Evolutionary conservation across 1,140 invertebrate genomes (phyloP), one percentile per base, ranked within the genome.

Genomic region (Babylonia areolata): DNA sequence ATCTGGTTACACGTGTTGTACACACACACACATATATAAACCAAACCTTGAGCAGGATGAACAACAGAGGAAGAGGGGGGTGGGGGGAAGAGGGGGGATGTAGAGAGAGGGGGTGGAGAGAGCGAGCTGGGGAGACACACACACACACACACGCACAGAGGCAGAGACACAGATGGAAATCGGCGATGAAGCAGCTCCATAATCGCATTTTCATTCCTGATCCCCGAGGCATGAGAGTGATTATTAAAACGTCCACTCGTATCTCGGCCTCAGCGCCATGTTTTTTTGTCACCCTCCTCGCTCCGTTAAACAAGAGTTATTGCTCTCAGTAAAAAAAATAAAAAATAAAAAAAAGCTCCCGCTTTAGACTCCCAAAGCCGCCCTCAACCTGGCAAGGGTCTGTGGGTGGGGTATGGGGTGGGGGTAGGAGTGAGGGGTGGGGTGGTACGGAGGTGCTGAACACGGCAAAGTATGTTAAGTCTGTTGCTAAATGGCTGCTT

Each of bases 241-340:
- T 73, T 73, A 73, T 73, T 73, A 73, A 73, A 28, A 73, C 31
- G 71, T 73, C 71, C 33, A 73, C 71, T 73, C 71, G 12, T 35
- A 35, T 33, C 33, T 17, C 33, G n/a, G 9, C 71, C 28, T 73
- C 71, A 73, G 15, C 33, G 28, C 12, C 12, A 73, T 35, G 33
- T 35, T 35, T 73, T 35, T 33, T 51, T 51, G 46, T 51, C 17
- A 3, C 46, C 46, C 46, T 51, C 46, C 46, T 35, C 71, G 71
- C 71, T 73, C 71, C 6, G 9, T 11, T 73, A 31, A 35, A 35
- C 33, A 17, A 31, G n/a, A 73, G 71, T 73, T 73, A 73, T 73
- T 33, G 71, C 33, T 15, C n/a, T 15, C 17, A 31, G 31, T n/a
- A n/a, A n/a, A n/a, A n/a, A n/a, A n/a, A n/a, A n/a, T n/a, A n/a